These are phyloP conservation scores for Drosophila lutescens DNA, from an alignment of 2,888 invertebrate genomes.

Conservation along the genomic window DNA sequence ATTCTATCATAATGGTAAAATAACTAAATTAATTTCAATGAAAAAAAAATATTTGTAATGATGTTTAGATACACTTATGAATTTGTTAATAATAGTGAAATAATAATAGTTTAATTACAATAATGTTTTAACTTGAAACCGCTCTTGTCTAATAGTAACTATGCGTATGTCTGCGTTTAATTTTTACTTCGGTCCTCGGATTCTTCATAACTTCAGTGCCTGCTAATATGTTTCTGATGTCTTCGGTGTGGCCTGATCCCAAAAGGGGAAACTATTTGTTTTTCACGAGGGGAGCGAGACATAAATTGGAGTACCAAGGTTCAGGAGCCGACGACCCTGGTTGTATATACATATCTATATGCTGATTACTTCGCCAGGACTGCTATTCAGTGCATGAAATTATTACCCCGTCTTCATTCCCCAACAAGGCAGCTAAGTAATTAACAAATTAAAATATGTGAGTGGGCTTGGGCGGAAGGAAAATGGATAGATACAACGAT, in stretches of 20 bases:
- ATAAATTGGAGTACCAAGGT: constrained; percentile 11
- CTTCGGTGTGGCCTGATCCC: constrained; percentile 26
- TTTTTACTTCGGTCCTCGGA: background rate
- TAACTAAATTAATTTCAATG: too few relatives aligned
- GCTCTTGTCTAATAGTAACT: background rate
- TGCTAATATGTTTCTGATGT: constrained; percentile 78
- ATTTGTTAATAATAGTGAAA: too few relatives aligned
- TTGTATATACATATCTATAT: constrained; percentile 39
- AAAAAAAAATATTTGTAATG: too few relatives aligned
- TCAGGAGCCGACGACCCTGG: constrained; percentile 1
- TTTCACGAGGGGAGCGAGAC: background rate
- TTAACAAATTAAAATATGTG: constrained; percentile 78
- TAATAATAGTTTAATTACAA: too few relatives aligned
- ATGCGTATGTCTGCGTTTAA: background rate
- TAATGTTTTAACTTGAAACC: background rate
- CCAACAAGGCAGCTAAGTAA: constrained; percentile 69
- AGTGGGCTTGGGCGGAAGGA: constrained; percentile 2
- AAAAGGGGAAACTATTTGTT: constrained; percentile 43
- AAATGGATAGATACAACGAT: background rate
- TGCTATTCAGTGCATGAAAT: constrained; percentile 67
- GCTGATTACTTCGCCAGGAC: constrained; percentile 66
- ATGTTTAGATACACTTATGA: too few relatives aligned
- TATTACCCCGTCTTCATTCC: constrained; percentile 43
- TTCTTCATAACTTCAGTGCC: constrained; percentile 47
- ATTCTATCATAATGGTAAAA: too few relatives aligned